Conservation (phyloP, 2,888 invertebrate species). For the Nomada hirtipes region DNA sequence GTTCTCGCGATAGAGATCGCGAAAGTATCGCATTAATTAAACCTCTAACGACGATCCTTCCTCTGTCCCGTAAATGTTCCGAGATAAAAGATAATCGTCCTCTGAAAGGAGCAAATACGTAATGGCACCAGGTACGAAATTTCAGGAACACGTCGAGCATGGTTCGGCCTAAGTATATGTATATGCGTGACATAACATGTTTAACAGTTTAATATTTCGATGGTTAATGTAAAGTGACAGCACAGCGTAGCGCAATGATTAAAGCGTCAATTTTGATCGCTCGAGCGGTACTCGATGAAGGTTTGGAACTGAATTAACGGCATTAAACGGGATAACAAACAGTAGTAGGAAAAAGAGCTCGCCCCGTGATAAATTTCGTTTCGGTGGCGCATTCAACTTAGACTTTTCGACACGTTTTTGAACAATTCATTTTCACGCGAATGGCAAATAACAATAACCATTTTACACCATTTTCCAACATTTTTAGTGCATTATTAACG, state of each 20-base stretch:
- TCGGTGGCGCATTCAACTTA: not conserved
- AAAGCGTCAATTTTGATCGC: slow-evolving; percentile 56
- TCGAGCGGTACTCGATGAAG: slow-evolving; percentile 50
- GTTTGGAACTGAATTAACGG: slow-evolving; percentile 53
- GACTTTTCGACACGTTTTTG: not conserved
- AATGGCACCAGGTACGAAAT: not conserved
- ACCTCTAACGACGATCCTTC: not conserved
- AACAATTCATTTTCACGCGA: not conserved
- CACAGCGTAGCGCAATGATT: slow-evolving; percentile 34
- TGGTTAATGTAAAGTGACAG: slow-evolving; percentile 50
- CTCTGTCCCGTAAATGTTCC: not conserved
- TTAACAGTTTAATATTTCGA: slow-evolving; percentile 46
- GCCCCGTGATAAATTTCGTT: slow-evolving; percentile 13
- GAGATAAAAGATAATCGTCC: not conserved
- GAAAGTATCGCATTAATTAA: not conserved
- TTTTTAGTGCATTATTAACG: not conserved
- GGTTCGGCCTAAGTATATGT: slow-evolving; percentile 8
- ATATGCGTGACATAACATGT: slow-evolving; percentile 38
- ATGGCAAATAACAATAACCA: not conserved
- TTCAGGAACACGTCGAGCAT: not conserved
- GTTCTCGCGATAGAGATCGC: not conserved
- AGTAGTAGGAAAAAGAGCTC: not conserved
- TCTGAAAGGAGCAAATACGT: not conserved
- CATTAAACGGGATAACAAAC: slow-evolving; percentile 28
- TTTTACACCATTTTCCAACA: not conserved